These are phyloP conservation scores for Callorhinus ursinus DNA, from an alignment of 2,113 vertebrate species.

Conservation along the genomic window DNA sequence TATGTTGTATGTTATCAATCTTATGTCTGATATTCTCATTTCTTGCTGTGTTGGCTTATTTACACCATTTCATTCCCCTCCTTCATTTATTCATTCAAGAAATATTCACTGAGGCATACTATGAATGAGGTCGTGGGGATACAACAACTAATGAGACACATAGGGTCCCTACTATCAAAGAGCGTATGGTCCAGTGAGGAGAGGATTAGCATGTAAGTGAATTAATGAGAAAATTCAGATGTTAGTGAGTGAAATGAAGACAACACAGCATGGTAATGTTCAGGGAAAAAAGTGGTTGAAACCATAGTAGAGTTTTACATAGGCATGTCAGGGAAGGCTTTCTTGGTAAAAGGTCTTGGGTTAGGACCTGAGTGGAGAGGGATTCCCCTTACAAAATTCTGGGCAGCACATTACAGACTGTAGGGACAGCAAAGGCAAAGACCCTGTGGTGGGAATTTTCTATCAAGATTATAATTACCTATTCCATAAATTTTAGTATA, in stretches of 20 bases:
- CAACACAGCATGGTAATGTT: neutral
- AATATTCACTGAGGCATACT: neutral
- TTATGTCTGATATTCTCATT: neutral
- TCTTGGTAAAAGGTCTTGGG: neutral
- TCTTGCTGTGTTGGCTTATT: neutral
- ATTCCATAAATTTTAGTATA: neutral
- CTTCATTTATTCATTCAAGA: neutral
- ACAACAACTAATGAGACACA: neutral
- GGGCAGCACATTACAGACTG: neutral
- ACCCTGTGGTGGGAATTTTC: neutral
- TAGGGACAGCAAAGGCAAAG: neutral
- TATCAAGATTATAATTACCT: neutral
- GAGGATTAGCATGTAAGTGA: neutral
- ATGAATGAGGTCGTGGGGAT: neutral
- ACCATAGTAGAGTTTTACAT: neutral
- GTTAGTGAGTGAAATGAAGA: neutral
- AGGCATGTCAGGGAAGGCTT: neutral
- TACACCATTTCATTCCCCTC: neutral
- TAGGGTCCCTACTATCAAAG: neutral
- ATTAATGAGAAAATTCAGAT: constrained; percentile 21
- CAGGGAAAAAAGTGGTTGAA: neutral
- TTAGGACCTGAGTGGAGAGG: neutral
- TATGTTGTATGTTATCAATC: neutral
- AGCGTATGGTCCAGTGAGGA: neutral
- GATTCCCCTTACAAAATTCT: neutral